A percentile compares a stretch with the other conserved stretches of the same genome.
phyloP scores from a whole-genome alignment of 2,888 invertebrate genomes.

The Lithophane semibrunnea region DNA sequence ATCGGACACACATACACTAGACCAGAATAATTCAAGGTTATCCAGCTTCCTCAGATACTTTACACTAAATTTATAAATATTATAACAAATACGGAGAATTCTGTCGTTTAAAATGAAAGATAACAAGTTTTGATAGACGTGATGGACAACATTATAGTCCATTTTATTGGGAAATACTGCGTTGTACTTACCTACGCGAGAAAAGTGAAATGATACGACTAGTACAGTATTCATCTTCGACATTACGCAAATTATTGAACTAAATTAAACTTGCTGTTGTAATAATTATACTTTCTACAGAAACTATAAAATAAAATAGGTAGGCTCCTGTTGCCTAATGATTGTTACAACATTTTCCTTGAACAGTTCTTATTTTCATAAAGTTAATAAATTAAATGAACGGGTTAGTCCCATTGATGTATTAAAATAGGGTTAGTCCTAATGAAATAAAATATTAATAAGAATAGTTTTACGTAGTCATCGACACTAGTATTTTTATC shows the following conservation, averaged over 20 bases:
- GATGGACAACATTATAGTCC: neutral
- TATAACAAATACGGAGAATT: conserved; percentile 17
- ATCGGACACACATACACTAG: conserved; percentile 64
- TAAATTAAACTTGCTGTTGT: neutral
- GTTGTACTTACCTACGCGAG: neutral
- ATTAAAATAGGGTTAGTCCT: neutral
- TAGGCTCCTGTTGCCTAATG: neutral
- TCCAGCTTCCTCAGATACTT: conserved; percentile 34
- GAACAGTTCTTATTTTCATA: conserved; percentile 11
- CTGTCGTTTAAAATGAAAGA: conserved; percentile 8
- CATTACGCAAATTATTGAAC: neutral
- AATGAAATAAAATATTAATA: neutral
- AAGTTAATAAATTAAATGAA: neutral
- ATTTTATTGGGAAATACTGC: conserved; percentile 1
- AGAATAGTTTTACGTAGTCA: neutral
- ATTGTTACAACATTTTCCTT: conserved; percentile 21
- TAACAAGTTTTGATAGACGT: conserved; percentile 32
- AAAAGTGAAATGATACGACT: conserved; percentile 2
- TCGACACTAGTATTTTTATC: conserved; percentile 24
- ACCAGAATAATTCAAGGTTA: conserved; percentile 74
- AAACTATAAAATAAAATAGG: conserved; percentile 16
- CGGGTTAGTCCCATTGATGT: neutral
- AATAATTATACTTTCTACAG: conserved; percentile 1
- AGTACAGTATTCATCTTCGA: neutral
- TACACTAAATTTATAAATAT: conserved; percentile 28